Conservation (phyloP, 30 jellyfish, hydroid and myxozoan genomes). For the Aurelia aurita region DNA sequence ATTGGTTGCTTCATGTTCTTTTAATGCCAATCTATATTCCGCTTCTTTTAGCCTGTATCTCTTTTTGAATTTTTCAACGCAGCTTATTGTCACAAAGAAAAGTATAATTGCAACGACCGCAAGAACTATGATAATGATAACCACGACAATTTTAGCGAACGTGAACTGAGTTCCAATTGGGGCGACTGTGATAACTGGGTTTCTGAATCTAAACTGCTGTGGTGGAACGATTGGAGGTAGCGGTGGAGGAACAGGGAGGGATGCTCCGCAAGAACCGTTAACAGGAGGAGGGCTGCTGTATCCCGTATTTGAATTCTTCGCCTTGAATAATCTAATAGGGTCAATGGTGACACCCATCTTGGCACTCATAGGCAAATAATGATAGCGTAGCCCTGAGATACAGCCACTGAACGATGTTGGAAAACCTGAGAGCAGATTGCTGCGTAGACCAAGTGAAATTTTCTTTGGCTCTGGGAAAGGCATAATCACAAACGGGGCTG, state of each 20-base stretch:
- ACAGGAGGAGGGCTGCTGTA: conserved; percentile 37
- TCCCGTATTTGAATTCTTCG: not conserved
- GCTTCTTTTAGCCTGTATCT: conserved; percentile 25
- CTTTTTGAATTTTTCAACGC: conserved; percentile 34
- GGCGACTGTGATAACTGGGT: conserved; percentile 74
- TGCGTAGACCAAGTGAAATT: conserved; percentile 35
- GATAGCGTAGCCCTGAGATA: conserved; percentile 70
- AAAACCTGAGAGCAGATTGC: conserved; percentile 13
- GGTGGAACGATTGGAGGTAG: conserved; percentile 77
- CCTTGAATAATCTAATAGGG: not conserved
- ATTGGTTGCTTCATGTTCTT: conserved; percentile 1
- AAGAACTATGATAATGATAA: conserved; percentile 43
- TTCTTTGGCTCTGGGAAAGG: conserved; percentile 46
- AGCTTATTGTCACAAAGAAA: conserved; percentile 33
- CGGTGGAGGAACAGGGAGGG: conserved; percentile 68
- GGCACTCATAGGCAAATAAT: conserved; percentile 47
- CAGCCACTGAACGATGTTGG: conserved; percentile 68
- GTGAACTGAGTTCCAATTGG: conserved; percentile 58
- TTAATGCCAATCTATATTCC: not conserved
- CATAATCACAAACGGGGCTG: conserved; percentile 8
- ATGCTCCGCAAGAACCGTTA: conserved; percentile 52
- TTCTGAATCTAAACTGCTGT: conserved; percentile 70
- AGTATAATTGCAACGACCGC: conserved; percentile 57
- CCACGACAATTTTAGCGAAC: conserved; percentile 40
- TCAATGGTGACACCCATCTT: conserved; percentile 64